Conservation (phyloP, 2,888 invertebrate species). For the Lottia gigantea region DNA sequence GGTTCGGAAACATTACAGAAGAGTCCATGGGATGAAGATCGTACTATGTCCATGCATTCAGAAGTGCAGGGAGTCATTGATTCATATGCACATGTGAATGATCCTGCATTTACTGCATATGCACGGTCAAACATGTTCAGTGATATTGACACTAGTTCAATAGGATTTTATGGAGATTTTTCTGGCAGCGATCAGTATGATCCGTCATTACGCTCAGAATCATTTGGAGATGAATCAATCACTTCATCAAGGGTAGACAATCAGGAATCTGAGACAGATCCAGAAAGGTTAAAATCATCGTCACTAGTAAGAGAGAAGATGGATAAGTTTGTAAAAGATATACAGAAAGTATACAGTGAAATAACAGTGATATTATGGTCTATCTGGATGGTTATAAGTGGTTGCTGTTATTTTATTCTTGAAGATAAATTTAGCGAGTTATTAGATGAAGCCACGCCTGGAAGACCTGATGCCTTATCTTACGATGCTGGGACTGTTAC, state of each 20-base stretch:
- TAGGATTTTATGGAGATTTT: conserved; percentile 15
- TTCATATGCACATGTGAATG: background rate
- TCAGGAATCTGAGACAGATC: background rate
- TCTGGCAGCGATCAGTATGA: background rate
- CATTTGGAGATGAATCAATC: background rate
- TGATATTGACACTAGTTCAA: conserved; percentile 21
- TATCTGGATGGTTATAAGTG: background rate
- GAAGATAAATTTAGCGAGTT: background rate
- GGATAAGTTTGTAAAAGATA: background rate
- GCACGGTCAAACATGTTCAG: conserved; percentile 8
- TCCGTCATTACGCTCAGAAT: background rate
- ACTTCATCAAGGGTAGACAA: background rate
- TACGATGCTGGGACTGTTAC: background rate
- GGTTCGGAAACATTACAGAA: background rate
- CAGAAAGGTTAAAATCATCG: background rate
- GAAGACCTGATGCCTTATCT: background rate
- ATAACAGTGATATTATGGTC: background rate
- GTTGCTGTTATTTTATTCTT: background rate
- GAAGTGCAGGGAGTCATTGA: background rate
- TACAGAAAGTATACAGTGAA: background rate
- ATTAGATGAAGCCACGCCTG: background rate
- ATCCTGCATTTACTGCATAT: conserved; percentile 1
- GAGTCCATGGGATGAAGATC: background rate
- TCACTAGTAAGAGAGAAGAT: background rate
- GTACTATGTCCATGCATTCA: background rate